phyloP scores from a whole-genome alignment of 2,113 vertebrate genomes.

The Sander vitreus region DNA sequence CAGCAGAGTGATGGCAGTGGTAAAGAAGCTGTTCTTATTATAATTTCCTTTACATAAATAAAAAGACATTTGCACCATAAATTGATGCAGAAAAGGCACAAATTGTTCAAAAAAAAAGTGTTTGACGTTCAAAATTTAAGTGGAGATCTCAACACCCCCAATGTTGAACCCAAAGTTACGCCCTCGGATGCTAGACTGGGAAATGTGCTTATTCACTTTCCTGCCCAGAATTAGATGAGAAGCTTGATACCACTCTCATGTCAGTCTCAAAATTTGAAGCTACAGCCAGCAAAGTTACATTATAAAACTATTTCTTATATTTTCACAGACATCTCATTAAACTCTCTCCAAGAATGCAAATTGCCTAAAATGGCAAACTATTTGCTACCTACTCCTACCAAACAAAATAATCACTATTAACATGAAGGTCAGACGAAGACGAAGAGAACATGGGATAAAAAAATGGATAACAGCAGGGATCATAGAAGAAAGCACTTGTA shows the following conservation, averaged over 20 bases:
- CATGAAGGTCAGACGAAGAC: not conserved
- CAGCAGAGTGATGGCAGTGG: no score
- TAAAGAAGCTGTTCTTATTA: no score
- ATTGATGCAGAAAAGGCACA: no score
- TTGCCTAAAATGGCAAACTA: not conserved
- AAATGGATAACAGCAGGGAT: not conserved
- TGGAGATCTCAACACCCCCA: no score
- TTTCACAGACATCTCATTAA: not conserved
- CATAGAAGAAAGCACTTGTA: conserved; percentile 61
- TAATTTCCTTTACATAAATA: no score
- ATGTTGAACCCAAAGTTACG: no score
- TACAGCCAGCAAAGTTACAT: not conserved
- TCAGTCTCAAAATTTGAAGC: not conserved
- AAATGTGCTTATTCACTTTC: not conserved
- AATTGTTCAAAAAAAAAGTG: no score
- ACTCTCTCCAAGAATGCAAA: not conserved
- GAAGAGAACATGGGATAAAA: not conserved
- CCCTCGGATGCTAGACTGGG: not conserved
- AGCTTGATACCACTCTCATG: not conserved
- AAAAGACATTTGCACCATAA: no score
- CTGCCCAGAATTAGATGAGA: not conserved
- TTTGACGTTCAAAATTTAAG: no score
- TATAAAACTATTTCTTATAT: not conserved
- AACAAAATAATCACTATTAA: not conserved
- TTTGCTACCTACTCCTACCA: not conserved